phyloP scores from a whole-genome alignment of 2,797 vertebrate species.

The Scolopax rusticola region DNA sequence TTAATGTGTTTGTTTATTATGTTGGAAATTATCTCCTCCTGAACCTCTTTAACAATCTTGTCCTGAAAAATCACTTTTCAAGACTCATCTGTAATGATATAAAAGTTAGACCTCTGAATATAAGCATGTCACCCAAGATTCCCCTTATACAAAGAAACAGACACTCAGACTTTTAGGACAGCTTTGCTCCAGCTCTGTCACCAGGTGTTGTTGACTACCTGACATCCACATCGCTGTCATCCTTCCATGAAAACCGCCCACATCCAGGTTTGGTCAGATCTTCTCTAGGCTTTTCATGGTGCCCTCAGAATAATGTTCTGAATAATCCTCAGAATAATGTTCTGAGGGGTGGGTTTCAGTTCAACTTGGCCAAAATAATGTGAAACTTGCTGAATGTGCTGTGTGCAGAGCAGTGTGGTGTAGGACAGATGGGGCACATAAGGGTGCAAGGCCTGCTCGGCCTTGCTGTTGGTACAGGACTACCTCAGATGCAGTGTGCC shows the following conservation, averaged over 20 bases:
- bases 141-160: neutral
- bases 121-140: neutral
- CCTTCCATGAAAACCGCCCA: neutral
- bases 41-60: neutral
- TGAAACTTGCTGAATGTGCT: neutral
- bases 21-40: neutral
- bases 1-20: slow-evolving; percentile 51
- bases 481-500: accelerated
- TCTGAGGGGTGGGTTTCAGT: neutral
- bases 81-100: neutral
- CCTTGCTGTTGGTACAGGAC: neutral
- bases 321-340: neutral
- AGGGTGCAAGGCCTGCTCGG: accelerated
- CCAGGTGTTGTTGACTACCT: neutral
- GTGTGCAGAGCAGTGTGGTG: neutral
- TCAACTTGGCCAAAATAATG: neutral
- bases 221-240: neutral
- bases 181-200: neutral
- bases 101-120: neutral
- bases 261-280: accelerated
- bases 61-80: neutral
- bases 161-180: neutral
- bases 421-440: accelerated
- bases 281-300: neutral
- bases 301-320: neutral